A percentile compares a stretch with the other conserved stretches of the same genome.
These are phyloP conservation scores for Hipposideros larvatus DNA, from an alignment of 2,797 vertebrate genomes.

Conservation along the genomic window DNA sequence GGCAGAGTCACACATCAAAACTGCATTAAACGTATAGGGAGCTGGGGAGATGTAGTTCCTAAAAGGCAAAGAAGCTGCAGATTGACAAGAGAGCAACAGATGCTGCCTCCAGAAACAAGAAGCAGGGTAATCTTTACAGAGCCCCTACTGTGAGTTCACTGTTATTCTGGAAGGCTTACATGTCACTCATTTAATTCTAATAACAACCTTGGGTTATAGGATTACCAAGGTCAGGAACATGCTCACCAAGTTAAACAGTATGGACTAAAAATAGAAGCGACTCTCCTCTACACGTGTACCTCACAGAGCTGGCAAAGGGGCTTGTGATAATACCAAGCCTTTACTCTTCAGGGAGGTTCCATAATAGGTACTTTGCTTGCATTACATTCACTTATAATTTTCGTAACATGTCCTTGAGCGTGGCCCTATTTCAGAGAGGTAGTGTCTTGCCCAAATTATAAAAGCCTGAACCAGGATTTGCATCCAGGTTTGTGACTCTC, in stretches of 20 bases:
- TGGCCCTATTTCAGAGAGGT: neutral
- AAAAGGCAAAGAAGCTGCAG: slow-evolving; percentile 22
- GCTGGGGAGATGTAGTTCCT: neutral
- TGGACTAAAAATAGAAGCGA: neutral
- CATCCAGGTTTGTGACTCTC: neutral
- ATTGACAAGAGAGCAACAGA: neutral
- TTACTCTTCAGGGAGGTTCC: neutral
- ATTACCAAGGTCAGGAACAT: neutral
- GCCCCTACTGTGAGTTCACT: neutral
- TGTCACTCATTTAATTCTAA: neutral
- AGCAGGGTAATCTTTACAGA: neutral
- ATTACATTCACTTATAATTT: neutral
- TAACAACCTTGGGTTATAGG: neutral
- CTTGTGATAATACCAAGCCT: neutral
- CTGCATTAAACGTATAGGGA: neutral
- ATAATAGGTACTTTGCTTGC: neutral
- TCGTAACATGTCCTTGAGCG: neutral
- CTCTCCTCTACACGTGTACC: neutral
- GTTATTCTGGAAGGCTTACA: neutral
- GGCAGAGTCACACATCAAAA: neutral
- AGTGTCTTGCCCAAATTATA: neutral
- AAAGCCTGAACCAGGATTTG: neutral
- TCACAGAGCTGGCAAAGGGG: neutral
- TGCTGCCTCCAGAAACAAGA: neutral
- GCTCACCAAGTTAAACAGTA: neutral